Conservation (phyloP, 2,888 invertebrate species). For the Campaea margaritaria region DNA sequence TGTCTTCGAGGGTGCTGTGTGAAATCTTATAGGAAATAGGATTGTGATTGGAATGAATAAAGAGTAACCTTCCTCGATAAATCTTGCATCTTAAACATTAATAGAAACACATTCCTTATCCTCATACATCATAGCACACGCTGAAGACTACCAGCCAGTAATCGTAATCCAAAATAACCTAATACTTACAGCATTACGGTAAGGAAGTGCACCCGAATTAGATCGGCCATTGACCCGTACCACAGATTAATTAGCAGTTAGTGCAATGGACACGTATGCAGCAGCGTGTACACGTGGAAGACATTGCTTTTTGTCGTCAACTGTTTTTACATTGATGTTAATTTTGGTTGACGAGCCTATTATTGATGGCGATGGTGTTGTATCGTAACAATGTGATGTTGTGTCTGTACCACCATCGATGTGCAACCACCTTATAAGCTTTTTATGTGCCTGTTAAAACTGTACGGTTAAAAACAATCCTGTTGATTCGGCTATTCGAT, state of each 20-base stretch:
- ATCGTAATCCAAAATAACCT: slow-evolving; percentile 56
- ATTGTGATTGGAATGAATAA: no score
- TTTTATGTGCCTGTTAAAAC: no score
- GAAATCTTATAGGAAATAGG: no score
- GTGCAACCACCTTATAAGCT: no score
- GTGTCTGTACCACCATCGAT: no score
- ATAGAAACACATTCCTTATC: slow-evolving; percentile 11
- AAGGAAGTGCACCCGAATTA: slow-evolving; percentile 72
- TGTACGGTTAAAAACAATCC: no score
- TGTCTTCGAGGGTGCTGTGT: no score
- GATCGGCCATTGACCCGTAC: slow-evolving; percentile 67
- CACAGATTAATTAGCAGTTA: slow-evolving; percentile 43
- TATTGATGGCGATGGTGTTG: background rate
- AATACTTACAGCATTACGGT: slow-evolving; percentile 58
- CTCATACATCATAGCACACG: slow-evolving; percentile 25
- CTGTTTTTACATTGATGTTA: slow-evolving; percentile 13
- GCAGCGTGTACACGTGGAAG: slow-evolving; percentile 70
- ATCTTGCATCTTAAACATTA: background rate
- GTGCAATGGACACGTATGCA: slow-evolving; percentile 34
- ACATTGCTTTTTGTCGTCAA: slow-evolving; percentile 40
- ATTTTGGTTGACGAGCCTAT: slow-evolving; percentile 13
- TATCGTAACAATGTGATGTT: background rate
- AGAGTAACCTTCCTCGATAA: background rate
- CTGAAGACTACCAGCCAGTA: slow-evolving; percentile 32
- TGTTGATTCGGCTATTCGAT: no score